phyloP scores from a whole-genome alignment of 2,888 invertebrate species.

The Mantis religiosa region DNA sequence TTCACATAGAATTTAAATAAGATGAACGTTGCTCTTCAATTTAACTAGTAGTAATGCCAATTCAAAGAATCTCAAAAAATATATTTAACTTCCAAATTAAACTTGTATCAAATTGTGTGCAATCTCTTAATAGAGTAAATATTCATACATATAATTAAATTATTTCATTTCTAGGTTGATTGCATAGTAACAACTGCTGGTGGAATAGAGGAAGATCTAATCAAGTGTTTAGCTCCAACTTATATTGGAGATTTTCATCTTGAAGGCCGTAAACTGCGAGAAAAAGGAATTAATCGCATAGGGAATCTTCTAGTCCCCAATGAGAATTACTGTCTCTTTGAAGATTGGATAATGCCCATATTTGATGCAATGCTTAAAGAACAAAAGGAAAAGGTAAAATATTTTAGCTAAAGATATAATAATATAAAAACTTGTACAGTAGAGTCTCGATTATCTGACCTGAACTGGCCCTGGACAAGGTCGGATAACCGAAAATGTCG shows the following conservation, averaged over 20 bases:
- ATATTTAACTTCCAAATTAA: no score
- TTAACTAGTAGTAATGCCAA: no score
- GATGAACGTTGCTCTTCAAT: no score
- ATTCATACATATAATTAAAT: no score
- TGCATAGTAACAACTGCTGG: slow-evolving; percentile 97
- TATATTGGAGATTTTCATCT: slow-evolving; percentile 87
- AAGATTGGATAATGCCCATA: slow-evolving; percentile 94
- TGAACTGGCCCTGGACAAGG: no score
- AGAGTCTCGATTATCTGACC: no score
- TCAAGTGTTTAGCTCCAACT: slow-evolving; percentile 95
- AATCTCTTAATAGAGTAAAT: no score
- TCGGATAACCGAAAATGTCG: no score
- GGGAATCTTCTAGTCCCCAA: slow-evolving; percentile 96
- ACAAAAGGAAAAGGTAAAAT: slow-evolving; percentile 62
- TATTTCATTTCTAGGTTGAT: slow-evolving; percentile 62
- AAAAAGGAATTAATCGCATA: slow-evolving; percentile 83
- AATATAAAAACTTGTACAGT: no score
- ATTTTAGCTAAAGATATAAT: not conserved
- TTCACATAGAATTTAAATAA: no score
- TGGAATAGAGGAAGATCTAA: slow-evolving; percentile 97
- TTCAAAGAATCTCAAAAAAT: no score
- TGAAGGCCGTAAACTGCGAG: slow-evolving; percentile 72
- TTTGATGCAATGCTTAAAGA: slow-evolving; percentile 86
- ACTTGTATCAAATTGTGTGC: no score
- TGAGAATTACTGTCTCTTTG: slow-evolving; percentile 95